phyloP scores from a whole-genome alignment of 2,113 vertebrate genomes.

The Rhombomys opimus region DNA sequence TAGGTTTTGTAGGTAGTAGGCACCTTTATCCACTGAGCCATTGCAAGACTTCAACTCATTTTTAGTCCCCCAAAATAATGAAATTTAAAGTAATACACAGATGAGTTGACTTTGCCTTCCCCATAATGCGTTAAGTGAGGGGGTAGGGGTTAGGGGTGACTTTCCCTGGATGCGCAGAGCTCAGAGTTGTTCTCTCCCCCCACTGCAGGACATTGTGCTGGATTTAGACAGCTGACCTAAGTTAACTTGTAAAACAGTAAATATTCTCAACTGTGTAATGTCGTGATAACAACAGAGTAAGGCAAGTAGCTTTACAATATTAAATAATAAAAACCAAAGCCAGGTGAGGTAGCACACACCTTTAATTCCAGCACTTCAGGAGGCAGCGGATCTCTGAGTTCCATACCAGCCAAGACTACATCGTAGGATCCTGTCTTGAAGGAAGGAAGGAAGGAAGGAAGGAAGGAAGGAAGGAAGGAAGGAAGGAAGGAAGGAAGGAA shows the following conservation, averaged over 20 bases:
- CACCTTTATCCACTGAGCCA: background rate
- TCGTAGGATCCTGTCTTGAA: background rate
- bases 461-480: background rate
- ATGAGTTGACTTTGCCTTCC: background rate
- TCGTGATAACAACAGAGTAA: background rate
- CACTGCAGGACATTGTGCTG: background rate
- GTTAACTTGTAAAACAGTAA: background rate
- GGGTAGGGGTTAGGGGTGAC: background rate
- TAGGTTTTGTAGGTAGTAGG: background rate
- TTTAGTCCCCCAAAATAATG: constrained; percentile 10
- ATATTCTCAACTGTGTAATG: constrained; percentile 14
- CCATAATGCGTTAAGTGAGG: background rate
- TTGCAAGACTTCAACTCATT: background rate
- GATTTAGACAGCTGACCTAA: background rate
- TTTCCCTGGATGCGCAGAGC: background rate
- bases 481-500: background rate
- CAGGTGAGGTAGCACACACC: background rate
- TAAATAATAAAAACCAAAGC: background rate
- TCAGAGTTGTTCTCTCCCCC: background rate
- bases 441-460: background rate
- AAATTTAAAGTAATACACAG: background rate
- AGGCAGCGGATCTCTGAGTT: background rate
- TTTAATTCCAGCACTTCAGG: background rate
- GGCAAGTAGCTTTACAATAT: background rate
- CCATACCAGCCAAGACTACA: background rate